These are phyloP conservation scores for Aplochiton taeniatus DNA, from an alignment of 2,797 vertebrate genomes.

Conservation along the genomic window DNA sequence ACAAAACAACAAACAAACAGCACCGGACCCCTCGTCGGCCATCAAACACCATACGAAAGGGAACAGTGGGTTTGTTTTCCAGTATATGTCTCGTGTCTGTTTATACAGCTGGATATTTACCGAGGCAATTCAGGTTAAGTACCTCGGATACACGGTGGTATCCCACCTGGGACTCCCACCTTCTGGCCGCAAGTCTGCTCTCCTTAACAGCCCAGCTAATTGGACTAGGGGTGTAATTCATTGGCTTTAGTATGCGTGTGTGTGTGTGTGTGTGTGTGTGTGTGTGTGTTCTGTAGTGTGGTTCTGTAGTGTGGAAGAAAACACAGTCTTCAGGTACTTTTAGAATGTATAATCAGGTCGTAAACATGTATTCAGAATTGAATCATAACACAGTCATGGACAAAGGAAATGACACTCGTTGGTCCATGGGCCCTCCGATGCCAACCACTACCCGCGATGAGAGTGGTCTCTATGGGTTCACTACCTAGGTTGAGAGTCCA, in stretches of 20 bases:
- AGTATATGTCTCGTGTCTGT: conserved; percentile 71
- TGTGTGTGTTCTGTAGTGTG: too few relatives aligned
- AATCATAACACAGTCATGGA: too few relatives aligned
- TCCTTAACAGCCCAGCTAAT: conserved; percentile 79
- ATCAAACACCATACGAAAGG: conserved; percentile 64
- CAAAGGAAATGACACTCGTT: too few relatives aligned
- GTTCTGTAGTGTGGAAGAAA: too few relatives aligned
- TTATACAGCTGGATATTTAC: conserved; percentile 81
- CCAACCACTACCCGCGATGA: too few relatives aligned
- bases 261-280: too few relatives aligned
- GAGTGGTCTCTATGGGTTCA: too few relatives aligned
- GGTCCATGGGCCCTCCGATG: too few relatives aligned
- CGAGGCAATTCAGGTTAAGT: conserved; percentile 82
- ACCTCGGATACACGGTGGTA: conserved; percentile 63
- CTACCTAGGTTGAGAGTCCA: too few relatives aligned
- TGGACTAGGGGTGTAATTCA: conserved; percentile 71
- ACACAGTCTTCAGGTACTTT: too few relatives aligned
- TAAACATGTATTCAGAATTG: too few relatives aligned
- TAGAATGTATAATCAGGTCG: too few relatives aligned
- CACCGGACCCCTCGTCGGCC: conserved; percentile 51
- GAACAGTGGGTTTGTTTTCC: conserved; percentile 43
- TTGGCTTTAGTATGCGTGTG: conserved; percentile 49
- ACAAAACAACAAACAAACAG: conserved; percentile 19
- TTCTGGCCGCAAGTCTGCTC: conserved; percentile 80
- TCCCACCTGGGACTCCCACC: conserved; percentile 78